Evolutionary conservation across 2,113 vertebrate species (phyloP).

Genomic region (Dicrurus megarhynchus): DNA sequence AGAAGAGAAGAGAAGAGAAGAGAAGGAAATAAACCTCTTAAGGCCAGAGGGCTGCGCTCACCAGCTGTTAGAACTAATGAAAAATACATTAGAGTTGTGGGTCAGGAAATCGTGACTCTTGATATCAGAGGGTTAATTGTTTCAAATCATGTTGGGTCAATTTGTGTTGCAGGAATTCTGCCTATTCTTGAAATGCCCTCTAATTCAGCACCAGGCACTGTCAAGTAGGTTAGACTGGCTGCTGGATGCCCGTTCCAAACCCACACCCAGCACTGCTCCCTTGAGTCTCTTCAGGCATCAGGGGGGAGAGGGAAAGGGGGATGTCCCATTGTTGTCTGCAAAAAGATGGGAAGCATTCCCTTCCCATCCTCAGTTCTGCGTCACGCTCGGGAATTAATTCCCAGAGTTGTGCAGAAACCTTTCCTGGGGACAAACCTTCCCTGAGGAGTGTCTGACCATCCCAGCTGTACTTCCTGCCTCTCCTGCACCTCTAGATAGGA

Average conservation of each 20-base stretch:
- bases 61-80: slow-evolving; percentile 71
- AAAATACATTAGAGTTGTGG: slow-evolving; percentile 69
- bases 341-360: neutral
- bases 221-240: neutral
- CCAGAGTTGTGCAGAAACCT: neutral
- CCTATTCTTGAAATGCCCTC: slow-evolving; percentile 60
- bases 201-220: slow-evolving; percentile 32
- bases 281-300: neutral
- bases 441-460: neutral
- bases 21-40: slow-evolving; percentile 43
- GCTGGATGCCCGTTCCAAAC: neutral
- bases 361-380: neutral
- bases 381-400: neutral
- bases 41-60: slow-evolving; percentile 56
- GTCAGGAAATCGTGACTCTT: slow-evolving; percentile 66
- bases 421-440: neutral
- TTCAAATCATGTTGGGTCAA: slow-evolving; percentile 64
- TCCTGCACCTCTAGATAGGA: accelerated
- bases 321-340: neutral
- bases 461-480: neutral
- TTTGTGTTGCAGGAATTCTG: slow-evolving; percentile 33
- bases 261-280: neutral
- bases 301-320: neutral
- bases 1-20: neutral
- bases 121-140: slow-evolving; percentile 70